Base-by-base conservation (phyloP, 2,113 vertebrate species). In the Paedocypris sp. region DNA sequence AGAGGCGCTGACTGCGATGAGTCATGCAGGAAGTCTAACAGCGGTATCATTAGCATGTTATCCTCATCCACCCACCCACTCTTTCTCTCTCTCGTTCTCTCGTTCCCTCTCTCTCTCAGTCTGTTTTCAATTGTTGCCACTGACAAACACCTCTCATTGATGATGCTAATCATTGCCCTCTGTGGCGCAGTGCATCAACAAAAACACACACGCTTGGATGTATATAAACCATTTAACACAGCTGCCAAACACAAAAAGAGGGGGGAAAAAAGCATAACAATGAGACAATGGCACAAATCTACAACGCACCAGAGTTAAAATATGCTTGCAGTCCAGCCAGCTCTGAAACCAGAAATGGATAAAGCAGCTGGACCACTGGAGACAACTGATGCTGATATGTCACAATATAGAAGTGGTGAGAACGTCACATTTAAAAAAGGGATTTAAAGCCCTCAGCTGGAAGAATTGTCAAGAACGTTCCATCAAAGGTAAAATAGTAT, bases 11-110 rank as follows among this genome's bases (percentile, higher is more conserved):
- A 74, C 69, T 73, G 76, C 62, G 75, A 64, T 83, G 81, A 86
- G 66, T 86, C 80, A 84, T 79, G 73, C 64, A 77, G 78, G 77
- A 78, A 75, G 77, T 72, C 61, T 39, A 76, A 73, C 66, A 68
- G 76, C 70, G 71, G 61, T 71, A 77, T 85, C 78, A 82, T 86
- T 84, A 83, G 76, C 77, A 80, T 80, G 76, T 78, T 39, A 73
- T 75, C 77, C 75, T 76, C 79, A 75, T 82, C 79, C 74, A 50
- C 79, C 81, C 72, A 78, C 80, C 71, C 72, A 56, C 36, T 49
- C 67, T 66, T 77, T 75, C 72, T 75, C 29, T 26, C 29, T 46
- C 42, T 45, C 42, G 10, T 20, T 25, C 2, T 46, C 43, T 46
- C 54, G 42, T 54, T 69, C 33, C 4, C 32, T 67, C 38, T 23